Evolutionary conservation across 1,140 invertebrate species (phyloP), one percentile per base, ranked within the genome.

Genomic region (Aphelinus atriplicis): DNA sequence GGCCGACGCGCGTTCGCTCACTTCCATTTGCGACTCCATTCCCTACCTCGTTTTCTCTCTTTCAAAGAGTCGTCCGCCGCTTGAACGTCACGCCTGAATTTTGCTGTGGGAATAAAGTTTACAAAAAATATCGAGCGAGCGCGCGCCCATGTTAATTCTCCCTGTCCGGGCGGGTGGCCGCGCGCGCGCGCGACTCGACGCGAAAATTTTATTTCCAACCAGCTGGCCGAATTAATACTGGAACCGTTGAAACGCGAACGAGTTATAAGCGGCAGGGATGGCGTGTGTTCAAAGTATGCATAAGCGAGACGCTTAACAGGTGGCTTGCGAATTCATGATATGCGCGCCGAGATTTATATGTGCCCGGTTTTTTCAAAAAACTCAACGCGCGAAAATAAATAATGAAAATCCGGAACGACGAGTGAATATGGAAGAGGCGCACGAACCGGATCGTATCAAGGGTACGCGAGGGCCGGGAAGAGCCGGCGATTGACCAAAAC

Each of bases 181-280:
- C 9, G 45, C 3, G 57, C 3, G 57, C 4, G 64, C 64, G 45
- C 26, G 62, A 64, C 42, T 47, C 47, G 2, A 9, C 3, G 45
- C 5, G 53, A 46, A 62, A 64, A 48, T 64, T 55, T 56, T 64
- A 26, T 26, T 64, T 63, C 48, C 53, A 45, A 6, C 43, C 2
- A 7, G 26, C 26, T 26, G 26, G 26, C 26, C n/a, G 47, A 72
- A 72, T 65, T 72, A 57, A 72, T 65, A 72, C 58, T 43, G 60
- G 9, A 48, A 51, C 51, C 58, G 48, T 50, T 26, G 57, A 62
- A 48, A 70, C 42, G 68, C 62, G 57, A 70, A 50, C 45, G 46
- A 61, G 58, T 48, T 70, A 43, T 58, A 70, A 70, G 68, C 42
- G 48, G 26, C 26, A 26, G 26, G 26, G 0, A 26, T 26, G 26